phyloP scores from a whole-genome alignment of 2,797 vertebrate genomes.

The Hipposideros larvatus region DNA sequence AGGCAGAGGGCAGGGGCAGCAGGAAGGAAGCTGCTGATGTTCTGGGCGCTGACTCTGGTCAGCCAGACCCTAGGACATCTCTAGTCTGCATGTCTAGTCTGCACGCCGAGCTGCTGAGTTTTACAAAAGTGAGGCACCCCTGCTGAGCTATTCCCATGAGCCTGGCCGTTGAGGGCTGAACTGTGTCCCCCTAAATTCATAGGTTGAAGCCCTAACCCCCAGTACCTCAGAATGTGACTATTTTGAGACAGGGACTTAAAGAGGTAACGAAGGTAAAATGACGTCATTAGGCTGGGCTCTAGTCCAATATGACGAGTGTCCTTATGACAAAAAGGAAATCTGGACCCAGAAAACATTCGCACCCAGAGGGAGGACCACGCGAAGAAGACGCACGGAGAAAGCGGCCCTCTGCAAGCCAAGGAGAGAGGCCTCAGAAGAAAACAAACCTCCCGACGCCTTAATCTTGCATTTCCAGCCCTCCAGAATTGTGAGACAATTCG shows the following conservation, averaged over 20 bases:
- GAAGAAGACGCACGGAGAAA: background rate
- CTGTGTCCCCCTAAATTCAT: background rate
- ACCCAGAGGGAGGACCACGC: rapidly evolving
- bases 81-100: background rate
- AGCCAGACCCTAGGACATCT: background rate
- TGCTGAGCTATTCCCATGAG: background rate
- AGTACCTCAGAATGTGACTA: background rate
- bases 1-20: background rate
- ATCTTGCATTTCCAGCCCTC: background rate
- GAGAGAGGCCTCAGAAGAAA: background rate
- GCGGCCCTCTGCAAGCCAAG: background rate
- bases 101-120: rapidly evolving
- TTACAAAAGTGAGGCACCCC: background rate
- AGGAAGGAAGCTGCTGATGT: rapidly evolving
- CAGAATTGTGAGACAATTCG: background rate
- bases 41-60: background rate
- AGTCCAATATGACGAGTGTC: background rate
- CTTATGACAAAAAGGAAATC: background rate
- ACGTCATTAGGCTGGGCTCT: background rate
- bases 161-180: background rate
- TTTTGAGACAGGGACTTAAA: background rate
- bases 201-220: background rate
- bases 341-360: background rate
- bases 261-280: background rate
- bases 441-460: background rate